Conservation (phyloP, 2,888 invertebrate species). For the Chloromyia formosa region DNA sequence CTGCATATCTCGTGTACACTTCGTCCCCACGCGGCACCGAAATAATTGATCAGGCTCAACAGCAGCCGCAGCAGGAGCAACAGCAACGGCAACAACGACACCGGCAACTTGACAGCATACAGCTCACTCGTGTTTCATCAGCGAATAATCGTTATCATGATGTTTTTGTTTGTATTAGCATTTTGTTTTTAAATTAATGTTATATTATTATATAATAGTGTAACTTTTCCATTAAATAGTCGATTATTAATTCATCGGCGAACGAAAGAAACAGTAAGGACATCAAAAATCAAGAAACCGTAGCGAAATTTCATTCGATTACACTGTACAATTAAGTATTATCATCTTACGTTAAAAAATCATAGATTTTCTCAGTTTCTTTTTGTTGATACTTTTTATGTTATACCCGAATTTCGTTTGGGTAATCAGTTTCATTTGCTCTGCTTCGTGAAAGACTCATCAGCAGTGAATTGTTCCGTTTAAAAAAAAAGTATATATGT, state of each 20-base stretch:
- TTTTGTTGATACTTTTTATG: too few relatives aligned
- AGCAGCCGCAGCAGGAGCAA: too few relatives aligned
- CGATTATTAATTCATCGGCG: constrained; percentile 24
- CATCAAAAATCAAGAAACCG: background rate
- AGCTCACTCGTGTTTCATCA: background rate
- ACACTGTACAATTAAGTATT: constrained; percentile 20
- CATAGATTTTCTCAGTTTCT: background rate
- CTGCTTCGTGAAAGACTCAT: background rate
- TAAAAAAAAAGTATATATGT: too few relatives aligned
- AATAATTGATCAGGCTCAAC: too few relatives aligned
- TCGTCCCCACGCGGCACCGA: too few relatives aligned
- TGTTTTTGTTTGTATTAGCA: too few relatives aligned
- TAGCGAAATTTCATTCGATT: constrained; percentile 1
- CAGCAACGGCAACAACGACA: background rate
- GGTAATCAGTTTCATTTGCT: background rate
- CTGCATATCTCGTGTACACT: background rate
- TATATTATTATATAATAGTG: constrained; percentile 21
- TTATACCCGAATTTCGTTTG: constrained; percentile 11
- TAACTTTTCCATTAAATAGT: constrained; percentile 41
- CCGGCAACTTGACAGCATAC: background rate
- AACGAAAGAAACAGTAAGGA: too few relatives aligned
- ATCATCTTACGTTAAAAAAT: constrained; percentile 28
- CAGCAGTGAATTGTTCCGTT: background rate
- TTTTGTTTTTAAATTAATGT: constrained; percentile 25
- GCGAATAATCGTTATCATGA: constrained; percentile 18